These are phyloP conservation scores for Amorpha juglandis DNA, from an alignment of 2,888 invertebrate genomes.

Conservation along the genomic window DNA sequence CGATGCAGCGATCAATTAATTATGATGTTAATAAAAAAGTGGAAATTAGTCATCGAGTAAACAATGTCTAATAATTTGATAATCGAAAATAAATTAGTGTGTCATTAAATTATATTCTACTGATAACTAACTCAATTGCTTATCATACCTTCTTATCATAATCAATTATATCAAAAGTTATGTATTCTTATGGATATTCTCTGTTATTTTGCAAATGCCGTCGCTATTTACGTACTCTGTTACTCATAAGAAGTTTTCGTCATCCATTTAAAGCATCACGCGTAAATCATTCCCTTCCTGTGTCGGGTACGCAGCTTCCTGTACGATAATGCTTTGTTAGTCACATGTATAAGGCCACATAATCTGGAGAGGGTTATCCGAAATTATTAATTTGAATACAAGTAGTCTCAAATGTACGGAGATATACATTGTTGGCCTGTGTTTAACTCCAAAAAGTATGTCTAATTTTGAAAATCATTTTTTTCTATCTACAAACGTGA, in stretches of 20 bases:
- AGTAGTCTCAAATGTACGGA: not conserved
- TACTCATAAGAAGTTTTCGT: not conserved
- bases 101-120: too few species aligned
- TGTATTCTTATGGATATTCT: not conserved
- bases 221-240: not conserved
- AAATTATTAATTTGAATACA: not conserved
- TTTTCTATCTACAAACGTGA: too few species aligned
- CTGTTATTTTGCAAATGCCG: not conserved
- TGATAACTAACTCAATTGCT: too few species aligned
- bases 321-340: constrained; percentile 29
- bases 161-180: not conserved
- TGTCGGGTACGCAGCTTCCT: constrained; percentile 29
- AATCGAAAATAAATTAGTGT: too few species aligned
- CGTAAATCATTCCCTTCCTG: constrained; percentile 40
- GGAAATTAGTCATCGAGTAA: too few species aligned
- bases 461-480: too few species aligned
- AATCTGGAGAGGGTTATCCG: not conserved
- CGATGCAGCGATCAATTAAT: too few species aligned
- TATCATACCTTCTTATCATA: too few species aligned
- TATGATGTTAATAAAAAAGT: too few species aligned
- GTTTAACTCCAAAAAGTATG: too few species aligned
- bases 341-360: constrained; percentile 21
- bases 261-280: constrained; percentile 31
- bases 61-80: too few species aligned
- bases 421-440: not conserved